Evolutionary conservation across 2,113 vertebrate genomes (phyloP).

Genomic region (Nibea coibor): DNA sequence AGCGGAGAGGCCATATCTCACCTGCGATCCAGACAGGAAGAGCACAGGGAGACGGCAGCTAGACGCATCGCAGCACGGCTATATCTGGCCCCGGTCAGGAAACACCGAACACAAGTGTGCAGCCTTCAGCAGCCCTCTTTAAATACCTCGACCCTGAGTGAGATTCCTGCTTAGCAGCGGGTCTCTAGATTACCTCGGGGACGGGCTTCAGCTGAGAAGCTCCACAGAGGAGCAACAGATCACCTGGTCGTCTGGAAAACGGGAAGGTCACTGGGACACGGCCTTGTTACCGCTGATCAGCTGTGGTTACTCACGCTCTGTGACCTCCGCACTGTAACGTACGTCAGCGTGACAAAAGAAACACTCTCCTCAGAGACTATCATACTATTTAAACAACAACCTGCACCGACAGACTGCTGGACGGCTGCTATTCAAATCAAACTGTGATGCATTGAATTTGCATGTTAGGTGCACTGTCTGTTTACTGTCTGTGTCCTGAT

Average conservation of each 20-base stretch:
- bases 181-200: constrained; percentile 29
- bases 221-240: constrained; percentile 21
- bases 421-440: constrained; percentile 15
- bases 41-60: constrained; percentile 19
- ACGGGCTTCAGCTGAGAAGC: constrained; percentile 16
- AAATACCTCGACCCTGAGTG: constrained; percentile 66
- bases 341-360: too few species aligned
- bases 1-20: constrained; percentile 61
- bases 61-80: constrained; percentile 25
- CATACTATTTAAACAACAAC: neutral
- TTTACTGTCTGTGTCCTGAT: neutral
- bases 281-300: constrained; percentile 6
- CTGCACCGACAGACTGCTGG: neutral
- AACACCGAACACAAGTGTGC: constrained; percentile 62
- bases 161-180: constrained; percentile 36
- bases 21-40: constrained; percentile 61
- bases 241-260: constrained; percentile 13
- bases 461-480: neutral
- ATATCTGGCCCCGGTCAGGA: constrained; percentile 66
- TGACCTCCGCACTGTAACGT: constrained; percentile 1
- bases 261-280: neutral
- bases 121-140: constrained; percentile 43
- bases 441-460: constrained; percentile 1
- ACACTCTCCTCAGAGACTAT: neutral
- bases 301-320: constrained; percentile 10